Evolutionary conservation across 2,797 vertebrate species (phyloP), one percentile per base, ranked within the genome.

Genomic region (Scarus forsteni): DNA sequence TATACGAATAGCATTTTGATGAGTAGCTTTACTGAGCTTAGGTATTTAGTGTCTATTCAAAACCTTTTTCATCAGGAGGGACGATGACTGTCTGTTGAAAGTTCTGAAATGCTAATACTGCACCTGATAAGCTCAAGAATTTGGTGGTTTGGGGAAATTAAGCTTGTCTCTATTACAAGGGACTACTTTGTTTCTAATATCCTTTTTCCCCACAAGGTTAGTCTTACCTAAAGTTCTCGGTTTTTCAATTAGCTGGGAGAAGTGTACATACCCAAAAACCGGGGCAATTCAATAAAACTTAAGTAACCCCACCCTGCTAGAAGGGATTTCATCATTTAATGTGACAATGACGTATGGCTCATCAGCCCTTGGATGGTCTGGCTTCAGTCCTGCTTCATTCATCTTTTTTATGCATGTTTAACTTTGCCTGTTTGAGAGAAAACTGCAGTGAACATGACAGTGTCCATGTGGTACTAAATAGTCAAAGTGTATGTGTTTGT

Each of bases 281-380:
- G 56, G 38, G 64, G 49, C 3, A 44, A 54, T 66, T 66, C 71
- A 57, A 59, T 50, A 16, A 64, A 51, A 43, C 66, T 70, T 58
- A 40, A 59, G 34, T 0, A 14, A 12, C 55, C 77, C 54, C 60
- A 48, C 61, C 60, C 52, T 42, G 36, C 52, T 61, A 54, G 56
- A 58, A 67, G 11, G 38, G 66, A 38, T 44, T 39, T 43, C 38
- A 66, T 44, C 4, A 35, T 55, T 27, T 66, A 52, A 66, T 60
- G 66, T 60, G 61, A 80, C 74, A 72, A 71, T 70, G 67, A 64
- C 63, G 60, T 57, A 74, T 63, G 69, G 66, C 62, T 73, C 60
- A 0, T 56, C 45, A 27, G 61, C 40, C 58, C 52, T 55, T 44
- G 63, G 59, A 70, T 70, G 69, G 77, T 82, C 75, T 78, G 42